Base-by-base conservation (phyloP, 2,797 vertebrate species). In the Hozukius guyotensis region DNA sequence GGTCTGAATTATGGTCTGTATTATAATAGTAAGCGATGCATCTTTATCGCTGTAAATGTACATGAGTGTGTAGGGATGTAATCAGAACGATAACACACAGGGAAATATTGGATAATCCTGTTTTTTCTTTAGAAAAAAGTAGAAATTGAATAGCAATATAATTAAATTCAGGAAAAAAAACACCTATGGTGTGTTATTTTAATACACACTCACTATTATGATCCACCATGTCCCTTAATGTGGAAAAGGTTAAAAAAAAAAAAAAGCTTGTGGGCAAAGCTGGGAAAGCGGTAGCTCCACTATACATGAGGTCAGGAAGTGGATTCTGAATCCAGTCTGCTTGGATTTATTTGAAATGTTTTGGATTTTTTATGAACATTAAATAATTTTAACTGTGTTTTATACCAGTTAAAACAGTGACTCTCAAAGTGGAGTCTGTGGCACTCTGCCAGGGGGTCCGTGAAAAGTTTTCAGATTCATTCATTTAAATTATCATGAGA, bases 321-420 rank as follows among this genome's bases (percentile, higher is more conserved):
- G 20, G 25, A 29, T 75, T 8, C 22, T 74, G 32, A 88, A 71
- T 77, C 55, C 49, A 75, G n/a, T 25, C 29, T 78, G 57, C 29
- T 49, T 29, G 7, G 6, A 65, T 53, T 55, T 4, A 42, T 74
- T 53, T 55, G 1, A 72, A 46, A 46, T 61, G 29, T 53, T 82
- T 42, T 38, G 8, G 8, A 20, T 52, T 52, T 52, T 52, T 52
- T 14, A 57, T 25, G 18, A 16, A 36, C 3, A 8, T 38, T 13
- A 18, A 9, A 77, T 53, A 1, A 72, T 36, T 64, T 27, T 2
- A 65, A 49, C 2, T 4, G 2, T 8, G 8, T 60, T 27, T 59
- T 60, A n/a, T 6, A 66, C 10, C 10, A 27, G 25, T 74, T 46
- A 46, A 46, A 18, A 7, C 42, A 46, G 42, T 46, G 42, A 46